Evolutionary conservation across 1,140 invertebrate species (phyloP).

Genomic region (Bombyx mori): DNA sequence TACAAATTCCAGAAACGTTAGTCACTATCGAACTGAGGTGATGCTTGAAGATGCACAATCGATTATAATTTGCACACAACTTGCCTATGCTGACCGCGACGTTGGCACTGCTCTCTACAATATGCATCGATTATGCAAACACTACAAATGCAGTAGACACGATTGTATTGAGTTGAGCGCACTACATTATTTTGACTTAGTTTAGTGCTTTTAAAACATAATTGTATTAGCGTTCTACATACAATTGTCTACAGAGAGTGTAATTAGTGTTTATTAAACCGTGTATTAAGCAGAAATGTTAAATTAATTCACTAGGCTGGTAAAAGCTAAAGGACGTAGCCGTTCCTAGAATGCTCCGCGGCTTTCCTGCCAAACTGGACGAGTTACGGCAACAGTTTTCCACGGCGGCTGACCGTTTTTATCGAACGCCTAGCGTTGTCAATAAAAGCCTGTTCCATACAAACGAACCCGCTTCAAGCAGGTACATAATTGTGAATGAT

Average conservation of each 20-base stretch:
- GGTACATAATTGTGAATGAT: neutral
- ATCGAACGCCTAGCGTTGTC: neutral
- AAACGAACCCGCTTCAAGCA: slow-evolving; percentile 5
- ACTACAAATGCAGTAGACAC: too few species aligned
- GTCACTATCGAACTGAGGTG: neutral
- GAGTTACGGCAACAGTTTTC: slow-evolving; percentile 2
- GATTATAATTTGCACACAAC: slow-evolving; percentile 5
- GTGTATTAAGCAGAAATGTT: too few species aligned
- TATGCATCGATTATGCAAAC: too few species aligned
- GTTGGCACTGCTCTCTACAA: neutral
- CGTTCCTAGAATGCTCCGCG: slow-evolving; percentile 3
- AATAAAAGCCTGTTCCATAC: slow-evolving; percentile 1
- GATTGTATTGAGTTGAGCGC: too few species aligned
- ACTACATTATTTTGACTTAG: too few species aligned
- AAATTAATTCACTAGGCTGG: too few species aligned
- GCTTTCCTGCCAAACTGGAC: slow-evolving; percentile 4
- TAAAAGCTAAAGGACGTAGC: too few species aligned
- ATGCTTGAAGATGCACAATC: slow-evolving; percentile 2
- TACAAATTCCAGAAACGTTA: slow-evolving; percentile 1
- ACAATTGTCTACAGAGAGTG: too few species aligned
- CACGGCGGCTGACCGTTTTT: slow-evolving; percentile 2
- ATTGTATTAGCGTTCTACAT: too few species aligned
- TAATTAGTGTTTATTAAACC: too few species aligned
- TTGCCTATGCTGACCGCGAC: slow-evolving; percentile 6
- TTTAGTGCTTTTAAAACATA: too few species aligned